These are phyloP conservation scores for Threskiornis aethiopicus DNA, from an alignment of 2,797 vertebrate genomes.

Conservation along the genomic window DNA sequence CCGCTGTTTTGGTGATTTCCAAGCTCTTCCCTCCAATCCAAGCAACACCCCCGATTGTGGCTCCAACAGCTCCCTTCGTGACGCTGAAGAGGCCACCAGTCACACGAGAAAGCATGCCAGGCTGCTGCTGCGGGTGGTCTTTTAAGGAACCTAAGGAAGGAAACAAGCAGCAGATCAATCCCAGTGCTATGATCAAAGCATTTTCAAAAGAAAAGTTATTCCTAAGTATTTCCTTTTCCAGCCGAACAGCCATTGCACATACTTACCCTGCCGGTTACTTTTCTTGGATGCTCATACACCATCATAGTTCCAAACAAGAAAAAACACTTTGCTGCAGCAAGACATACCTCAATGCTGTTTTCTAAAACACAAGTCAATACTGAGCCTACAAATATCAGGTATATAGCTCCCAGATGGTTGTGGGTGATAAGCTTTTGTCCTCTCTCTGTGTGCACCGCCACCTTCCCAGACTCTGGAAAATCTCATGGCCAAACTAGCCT, in stretches of 20 bases:
- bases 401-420: neutral
- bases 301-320: neutral
- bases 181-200: neutral
- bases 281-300: neutral
- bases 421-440: neutral
- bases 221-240: neutral
- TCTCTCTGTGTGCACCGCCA: neutral
- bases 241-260: neutral
- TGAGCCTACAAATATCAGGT: neutral
- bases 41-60: slow-evolving; percentile 89
- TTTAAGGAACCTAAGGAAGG: slow-evolving; percentile 81
- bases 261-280: neutral
- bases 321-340: neutral
- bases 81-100: slow-evolving; percentile 91
- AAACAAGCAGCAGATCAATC: neutral
- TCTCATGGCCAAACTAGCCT: neutral
- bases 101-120: slow-evolving; percentile 90
- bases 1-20: slow-evolving; percentile 92
- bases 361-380: neutral
- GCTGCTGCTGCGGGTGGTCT: slow-evolving; percentile 88
- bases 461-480: neutral
- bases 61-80: slow-evolving; percentile 93
- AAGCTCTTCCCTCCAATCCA: slow-evolving; percentile 96
- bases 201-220: neutral
- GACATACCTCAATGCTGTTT: neutral